Conservation (phyloP, 2,797 vertebrate species). For the Hippocampus kuda region DNA sequence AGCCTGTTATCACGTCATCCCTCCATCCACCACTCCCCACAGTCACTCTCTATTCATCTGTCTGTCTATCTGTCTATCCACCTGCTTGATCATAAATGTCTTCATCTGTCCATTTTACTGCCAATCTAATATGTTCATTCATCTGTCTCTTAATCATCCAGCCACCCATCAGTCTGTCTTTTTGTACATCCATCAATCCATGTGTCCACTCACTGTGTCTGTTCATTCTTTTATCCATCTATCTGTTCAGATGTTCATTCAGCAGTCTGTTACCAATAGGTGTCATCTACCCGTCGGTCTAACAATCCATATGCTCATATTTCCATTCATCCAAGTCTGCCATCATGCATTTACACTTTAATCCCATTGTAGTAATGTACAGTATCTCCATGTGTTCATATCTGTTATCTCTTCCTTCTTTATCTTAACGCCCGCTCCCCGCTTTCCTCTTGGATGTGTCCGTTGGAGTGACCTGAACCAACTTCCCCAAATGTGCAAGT, state of each 20-base stretch:
- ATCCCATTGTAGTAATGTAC: background rate
- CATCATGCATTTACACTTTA: background rate
- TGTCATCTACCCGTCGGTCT: no score
- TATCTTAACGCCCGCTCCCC: conserved; percentile 32
- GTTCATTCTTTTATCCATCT: background rate
- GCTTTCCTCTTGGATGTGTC: conserved; percentile 26
- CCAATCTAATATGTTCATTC: no score
- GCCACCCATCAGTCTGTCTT: background rate
- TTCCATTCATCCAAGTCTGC: background rate
- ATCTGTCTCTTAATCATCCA: background rate
- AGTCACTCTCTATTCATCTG: background rate
- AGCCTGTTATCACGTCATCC: background rate
- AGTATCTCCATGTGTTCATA: conserved; percentile 9
- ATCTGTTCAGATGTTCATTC: background rate
- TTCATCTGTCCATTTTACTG: background rate
- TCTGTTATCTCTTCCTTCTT: conserved; percentile 31
- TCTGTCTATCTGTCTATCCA: background rate
- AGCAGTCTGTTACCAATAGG: background rate
- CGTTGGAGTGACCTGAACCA: conserved; percentile 36
- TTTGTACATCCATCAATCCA: background rate
- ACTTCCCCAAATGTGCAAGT: conserved; percentile 53
- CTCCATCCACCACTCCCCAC: background rate
- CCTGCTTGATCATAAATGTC: background rate
- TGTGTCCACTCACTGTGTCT: background rate
- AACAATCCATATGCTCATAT: no score